Conservation (phyloP, 2,113 vertebrate species). For the Cyanoderma ruficeps region DNA sequence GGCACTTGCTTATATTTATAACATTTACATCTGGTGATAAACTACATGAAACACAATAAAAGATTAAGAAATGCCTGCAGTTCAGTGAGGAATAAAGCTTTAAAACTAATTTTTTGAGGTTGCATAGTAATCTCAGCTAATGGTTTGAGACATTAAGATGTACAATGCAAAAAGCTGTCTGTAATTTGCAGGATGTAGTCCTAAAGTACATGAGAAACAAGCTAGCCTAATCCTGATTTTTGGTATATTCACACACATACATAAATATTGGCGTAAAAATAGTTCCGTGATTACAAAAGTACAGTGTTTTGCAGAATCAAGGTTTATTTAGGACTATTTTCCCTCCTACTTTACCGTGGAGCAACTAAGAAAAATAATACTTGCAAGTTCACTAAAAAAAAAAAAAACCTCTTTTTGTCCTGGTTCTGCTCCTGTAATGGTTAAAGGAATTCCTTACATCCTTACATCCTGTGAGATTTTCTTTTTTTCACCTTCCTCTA, state of each 20-base stretch:
- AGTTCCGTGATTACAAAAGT: neutral
- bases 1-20: conserved; percentile 47
- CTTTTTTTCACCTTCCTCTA: neutral
- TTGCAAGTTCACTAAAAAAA: neutral
- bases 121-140: neutral
- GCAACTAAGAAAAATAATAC: neutral
- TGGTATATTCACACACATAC: neutral
- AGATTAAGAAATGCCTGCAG: neutral
- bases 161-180: neutral
- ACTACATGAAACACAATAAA: neutral
- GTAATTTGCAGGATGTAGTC: neutral
- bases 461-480: neutral
- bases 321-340: neutral
- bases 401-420: neutral
- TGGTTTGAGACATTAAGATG: neutral
- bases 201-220: neutral
- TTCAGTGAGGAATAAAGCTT: neutral
- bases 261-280: neutral
- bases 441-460: neutral
- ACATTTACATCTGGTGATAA: neutral
- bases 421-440: neutral
- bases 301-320: neutral
- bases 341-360: neutral
- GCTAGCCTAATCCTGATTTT: neutral
- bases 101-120: neutral